A percentile compares a stretch with the other conserved stretches of the same genome.
phyloP scores from a whole-genome alignment of 2,888 invertebrate species.

The Crepidodera aurea region DNA sequence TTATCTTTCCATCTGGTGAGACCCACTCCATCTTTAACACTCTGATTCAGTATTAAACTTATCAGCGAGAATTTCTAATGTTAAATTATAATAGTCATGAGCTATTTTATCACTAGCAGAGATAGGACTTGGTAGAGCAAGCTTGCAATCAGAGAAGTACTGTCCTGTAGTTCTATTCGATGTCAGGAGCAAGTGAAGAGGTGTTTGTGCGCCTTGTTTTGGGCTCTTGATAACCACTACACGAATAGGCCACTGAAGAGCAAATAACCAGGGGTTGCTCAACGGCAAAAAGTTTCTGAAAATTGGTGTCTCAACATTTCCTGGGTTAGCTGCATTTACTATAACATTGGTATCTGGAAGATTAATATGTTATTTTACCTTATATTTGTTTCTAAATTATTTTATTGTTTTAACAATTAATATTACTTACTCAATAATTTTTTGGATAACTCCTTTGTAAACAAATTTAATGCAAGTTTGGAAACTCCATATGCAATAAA shows the following conservation, averaged over 20 bases:
- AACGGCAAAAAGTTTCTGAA: constrained; percentile 58
- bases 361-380: constrained; percentile 22
- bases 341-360: constrained; percentile 58
- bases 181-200: constrained; percentile 58
- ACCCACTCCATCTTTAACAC: constrained; percentile 53
- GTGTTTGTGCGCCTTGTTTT: constrained; percentile 59
- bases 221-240: constrained; percentile 58
- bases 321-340: constrained; percentile 61
- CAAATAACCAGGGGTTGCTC: constrained; percentile 55
- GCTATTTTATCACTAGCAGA: constrained; percentile 53
- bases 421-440: constrained; percentile 53
- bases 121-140: constrained; percentile 52
- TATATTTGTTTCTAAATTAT: neutral
- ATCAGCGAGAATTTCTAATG: constrained; percentile 53
- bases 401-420: neutral
- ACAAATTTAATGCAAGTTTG: constrained; percentile 58
- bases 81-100: constrained; percentile 55
- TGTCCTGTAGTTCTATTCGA: constrained; percentile 57
- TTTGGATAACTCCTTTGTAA: constrained; percentile 57
- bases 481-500: constrained; percentile 59
- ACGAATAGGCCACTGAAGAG: constrained; percentile 59
- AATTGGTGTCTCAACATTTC: constrained; percentile 61
- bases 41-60: constrained; percentile 56
- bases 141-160: constrained; percentile 58
- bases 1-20: constrained; percentile 56